These are phyloP conservation scores for Lagopus leucura DNA, from an alignment of 2,113 vertebrate species.

Conservation along the genomic window DNA sequence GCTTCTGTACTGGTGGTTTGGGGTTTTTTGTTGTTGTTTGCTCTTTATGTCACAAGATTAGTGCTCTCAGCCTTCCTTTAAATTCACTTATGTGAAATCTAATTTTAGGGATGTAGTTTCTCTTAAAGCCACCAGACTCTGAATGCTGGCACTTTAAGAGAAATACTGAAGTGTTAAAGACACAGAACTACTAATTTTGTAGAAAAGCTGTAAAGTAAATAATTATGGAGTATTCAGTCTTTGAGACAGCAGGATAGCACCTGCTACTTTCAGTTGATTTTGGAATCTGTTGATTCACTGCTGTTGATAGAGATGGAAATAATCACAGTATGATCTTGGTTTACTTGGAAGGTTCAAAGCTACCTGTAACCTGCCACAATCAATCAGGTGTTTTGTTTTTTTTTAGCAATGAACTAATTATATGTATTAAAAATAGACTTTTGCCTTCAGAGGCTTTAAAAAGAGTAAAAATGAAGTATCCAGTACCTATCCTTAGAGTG, in stretches of 20 bases:
- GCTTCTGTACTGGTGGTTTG: neutral
- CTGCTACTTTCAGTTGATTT: slow-evolving; percentile 49
- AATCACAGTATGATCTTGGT: neutral
- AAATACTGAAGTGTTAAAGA: neutral
- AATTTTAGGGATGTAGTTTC: neutral
- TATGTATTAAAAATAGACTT: neutral
- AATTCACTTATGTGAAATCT: neutral
- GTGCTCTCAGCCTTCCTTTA: neutral
- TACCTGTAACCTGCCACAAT: neutral
- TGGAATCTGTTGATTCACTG: slow-evolving; percentile 29
- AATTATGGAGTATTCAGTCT: neutral
- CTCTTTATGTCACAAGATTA: neutral
- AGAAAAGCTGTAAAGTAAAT: neutral
- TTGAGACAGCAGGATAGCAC: slow-evolving; percentile 18
- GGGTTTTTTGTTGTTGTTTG: neutral
- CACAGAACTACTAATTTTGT: neutral
- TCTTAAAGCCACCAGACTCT: neutral
- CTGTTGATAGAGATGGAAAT: neutral
- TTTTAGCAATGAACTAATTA: neutral
- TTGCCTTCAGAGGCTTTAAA: neutral
- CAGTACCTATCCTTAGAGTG: neutral
- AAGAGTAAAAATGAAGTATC: neutral
- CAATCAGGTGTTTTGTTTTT: neutral
- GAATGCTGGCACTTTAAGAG: neutral
- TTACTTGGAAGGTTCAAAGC: neutral